phyloP scores from a whole-genome alignment of 1,140 invertebrate species.

The Wasmannia auropunctata region DNA sequence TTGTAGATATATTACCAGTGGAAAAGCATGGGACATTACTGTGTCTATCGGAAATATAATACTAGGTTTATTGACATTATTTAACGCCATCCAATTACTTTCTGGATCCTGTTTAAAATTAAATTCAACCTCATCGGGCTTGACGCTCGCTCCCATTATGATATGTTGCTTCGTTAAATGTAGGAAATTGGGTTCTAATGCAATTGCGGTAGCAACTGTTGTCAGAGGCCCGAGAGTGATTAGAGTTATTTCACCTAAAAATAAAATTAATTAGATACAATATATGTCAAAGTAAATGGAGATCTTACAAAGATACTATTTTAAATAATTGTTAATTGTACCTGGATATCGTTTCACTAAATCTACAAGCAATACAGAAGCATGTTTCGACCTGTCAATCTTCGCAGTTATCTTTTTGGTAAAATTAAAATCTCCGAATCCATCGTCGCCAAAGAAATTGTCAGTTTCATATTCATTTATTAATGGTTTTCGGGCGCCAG shows the following conservation, averaged over 20 bases:
- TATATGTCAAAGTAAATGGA: not conserved
- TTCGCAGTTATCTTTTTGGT: slow-evolving; percentile 71
- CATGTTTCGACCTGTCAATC: slow-evolving; percentile 80
- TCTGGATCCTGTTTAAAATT: slow-evolving; percentile 89
- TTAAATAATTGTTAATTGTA: slow-evolving; percentile 54
- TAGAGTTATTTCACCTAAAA: slow-evolving; percentile 82
- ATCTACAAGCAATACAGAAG: slow-evolving; percentile 79
- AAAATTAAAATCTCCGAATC: slow-evolving; percentile 85
- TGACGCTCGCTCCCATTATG: slow-evolving; percentile 88
- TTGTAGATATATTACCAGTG: slow-evolving; percentile 74
- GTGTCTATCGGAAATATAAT: slow-evolving; percentile 85
- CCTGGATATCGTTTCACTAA: slow-evolving; percentile 83
- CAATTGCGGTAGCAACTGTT: slow-evolving; percentile 87
- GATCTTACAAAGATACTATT: not conserved
- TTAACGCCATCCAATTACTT: slow-evolving; percentile 87
- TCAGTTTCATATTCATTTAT: slow-evolving; percentile 69
- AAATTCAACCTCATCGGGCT: slow-evolving; percentile 87
- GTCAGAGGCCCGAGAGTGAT: slow-evolving; percentile 87
- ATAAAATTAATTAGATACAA: slow-evolving; percentile 10
- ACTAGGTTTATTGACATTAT: slow-evolving; percentile 74
- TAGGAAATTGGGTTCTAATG: slow-evolving; percentile 86
- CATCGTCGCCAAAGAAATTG: slow-evolving; percentile 84
- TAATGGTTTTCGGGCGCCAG: slow-evolving; percentile 80
- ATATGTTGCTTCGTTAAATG: slow-evolving; percentile 85
- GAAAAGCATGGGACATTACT: slow-evolving; percentile 60